These are phyloP conservation scores for Parazoanthus darwini DNA, from an alignment of 92 coral and sea anemone genomes.

Conservation along the genomic window DNA sequence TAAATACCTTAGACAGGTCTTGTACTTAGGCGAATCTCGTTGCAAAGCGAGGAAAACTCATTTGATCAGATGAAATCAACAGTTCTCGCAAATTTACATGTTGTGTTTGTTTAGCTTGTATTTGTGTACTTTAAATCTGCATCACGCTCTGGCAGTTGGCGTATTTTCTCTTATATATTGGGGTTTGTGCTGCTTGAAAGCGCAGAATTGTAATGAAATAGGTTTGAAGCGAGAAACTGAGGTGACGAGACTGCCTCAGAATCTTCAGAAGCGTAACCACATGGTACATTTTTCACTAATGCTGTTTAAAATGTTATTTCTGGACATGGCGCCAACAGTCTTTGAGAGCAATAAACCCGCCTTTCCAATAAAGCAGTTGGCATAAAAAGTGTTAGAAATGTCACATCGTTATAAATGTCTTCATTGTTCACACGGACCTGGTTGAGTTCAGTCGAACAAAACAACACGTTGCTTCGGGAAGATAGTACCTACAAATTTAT, in stretches of 20 bases:
- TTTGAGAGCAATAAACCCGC: neutral
- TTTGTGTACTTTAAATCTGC: slow-evolving; percentile 37
- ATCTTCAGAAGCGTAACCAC: neutral
- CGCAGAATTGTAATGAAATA: neutral
- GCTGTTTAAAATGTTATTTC: slow-evolving; percentile 24
- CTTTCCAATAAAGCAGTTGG: neutral
- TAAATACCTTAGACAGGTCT: neutral
- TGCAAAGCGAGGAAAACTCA: neutral
- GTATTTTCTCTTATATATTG: neutral
- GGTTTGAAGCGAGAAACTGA: neutral
- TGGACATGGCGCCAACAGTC: slow-evolving; percentile 19
- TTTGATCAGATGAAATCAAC: neutral
- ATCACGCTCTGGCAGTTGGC: slow-evolving; percentile 2
- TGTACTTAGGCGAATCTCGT: neutral
- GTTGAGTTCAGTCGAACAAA: neutral
- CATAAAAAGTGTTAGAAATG: slow-evolving; percentile 20
- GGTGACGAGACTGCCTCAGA: neutral
- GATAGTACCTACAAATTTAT: slow-evolving; percentile 20
- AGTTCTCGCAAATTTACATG: slow-evolving; percentile 37
- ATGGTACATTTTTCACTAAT: neutral
- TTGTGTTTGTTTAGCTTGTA: slow-evolving; percentile 22
- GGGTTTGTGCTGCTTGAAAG: neutral
- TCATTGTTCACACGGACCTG: neutral
- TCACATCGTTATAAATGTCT: slow-evolving; percentile 21
- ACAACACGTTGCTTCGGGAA: slow-evolving; percentile 5